These are phyloP conservation scores for Anabacerthia variegaticeps DNA, from an alignment of 2,797 vertebrate species.

Conservation along the genomic window DNA sequence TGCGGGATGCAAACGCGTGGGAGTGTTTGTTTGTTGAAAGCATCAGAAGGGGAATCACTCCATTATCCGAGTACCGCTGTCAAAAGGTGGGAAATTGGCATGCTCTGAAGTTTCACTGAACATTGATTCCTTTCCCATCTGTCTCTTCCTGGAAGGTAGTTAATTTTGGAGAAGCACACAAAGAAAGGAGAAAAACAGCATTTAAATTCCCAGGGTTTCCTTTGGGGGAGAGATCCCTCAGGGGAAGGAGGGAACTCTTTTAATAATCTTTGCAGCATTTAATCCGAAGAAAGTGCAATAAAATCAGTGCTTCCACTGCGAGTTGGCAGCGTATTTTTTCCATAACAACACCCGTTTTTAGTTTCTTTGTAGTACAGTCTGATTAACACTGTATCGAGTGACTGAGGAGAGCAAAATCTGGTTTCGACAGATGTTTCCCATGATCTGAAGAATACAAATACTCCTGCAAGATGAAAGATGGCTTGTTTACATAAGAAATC, in stretches of 20 bases:
- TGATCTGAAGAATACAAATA: conserved; percentile 64
- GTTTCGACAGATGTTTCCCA: conserved; percentile 72
- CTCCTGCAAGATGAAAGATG: conserved; percentile 52
- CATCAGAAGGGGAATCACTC: neutral
- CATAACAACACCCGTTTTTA: neutral
- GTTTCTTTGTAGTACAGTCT: conserved; percentile 42
- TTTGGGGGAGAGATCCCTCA: neutral
- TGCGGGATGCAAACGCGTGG: neutral
- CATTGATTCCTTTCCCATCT: neutral
- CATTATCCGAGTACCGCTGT: accelerated
- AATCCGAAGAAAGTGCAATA: conserved; percentile 3
- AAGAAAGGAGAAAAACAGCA: neutral
- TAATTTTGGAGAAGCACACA: neutral
- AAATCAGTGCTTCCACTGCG: conserved; percentile 18
- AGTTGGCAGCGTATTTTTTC: neutral
- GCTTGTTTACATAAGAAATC: conserved; percentile 73
- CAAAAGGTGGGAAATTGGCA: neutral
- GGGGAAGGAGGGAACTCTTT: neutral
- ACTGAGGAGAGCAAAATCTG: conserved; percentile 69
- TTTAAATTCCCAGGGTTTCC: neutral
- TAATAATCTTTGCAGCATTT: neutral
- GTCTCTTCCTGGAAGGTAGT: neutral
- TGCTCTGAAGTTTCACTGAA: neutral
- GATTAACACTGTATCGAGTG: conserved; percentile 60
- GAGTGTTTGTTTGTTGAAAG: conserved; percentile 4